Evolutionary conservation across 2,888 invertebrate species (phyloP).

Genomic region (Lampropteryx suffumata): DNA sequence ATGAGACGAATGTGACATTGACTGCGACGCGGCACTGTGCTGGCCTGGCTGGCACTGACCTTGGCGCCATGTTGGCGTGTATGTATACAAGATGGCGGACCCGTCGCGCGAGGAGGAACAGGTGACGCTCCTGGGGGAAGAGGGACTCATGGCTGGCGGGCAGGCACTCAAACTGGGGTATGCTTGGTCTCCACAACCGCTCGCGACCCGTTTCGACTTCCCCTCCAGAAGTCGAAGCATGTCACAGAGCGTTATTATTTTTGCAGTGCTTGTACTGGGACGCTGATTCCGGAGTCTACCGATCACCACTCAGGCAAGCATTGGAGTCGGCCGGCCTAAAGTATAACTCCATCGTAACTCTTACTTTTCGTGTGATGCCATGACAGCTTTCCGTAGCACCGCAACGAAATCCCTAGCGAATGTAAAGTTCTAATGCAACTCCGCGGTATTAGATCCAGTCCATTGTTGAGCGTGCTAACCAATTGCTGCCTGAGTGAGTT

Average conservation of each 20-base stretch:
- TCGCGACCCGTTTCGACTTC: conserved; percentile 67
- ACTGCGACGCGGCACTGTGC: conserved; percentile 87
- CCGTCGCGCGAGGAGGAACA: conserved; percentile 97
- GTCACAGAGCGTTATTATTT: conserved; percentile 82
- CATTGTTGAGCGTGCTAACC: conserved; percentile 72
- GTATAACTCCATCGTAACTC: conserved; percentile 72
- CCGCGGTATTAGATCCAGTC: conserved; percentile 48
- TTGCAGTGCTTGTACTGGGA: conserved; percentile 90
- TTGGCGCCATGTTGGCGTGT: conserved; percentile 78
- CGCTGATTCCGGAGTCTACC: conserved; percentile 88
- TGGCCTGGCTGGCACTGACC: too few species aligned
- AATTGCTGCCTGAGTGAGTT: conserved; percentile 83
- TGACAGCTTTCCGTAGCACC: conserved; percentile 72
- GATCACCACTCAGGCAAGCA: conserved; percentile 91
- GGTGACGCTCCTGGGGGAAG: conserved; percentile 97
- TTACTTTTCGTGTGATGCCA: conserved; percentile 79
- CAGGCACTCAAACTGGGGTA: conserved; percentile 99
- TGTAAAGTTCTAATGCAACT: conserved; percentile 29
- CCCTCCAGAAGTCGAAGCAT: conserved; percentile 70
- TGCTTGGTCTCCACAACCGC: conserved; percentile 74
- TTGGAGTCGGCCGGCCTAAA: conserved; percentile 82
- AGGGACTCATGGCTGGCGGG: conserved; percentile 96
- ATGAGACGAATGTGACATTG: conserved; percentile 76
- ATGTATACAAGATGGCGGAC: conserved; percentile 96
- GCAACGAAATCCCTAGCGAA: conserved; percentile 42